Conservation (phyloP, 2,797 vertebrate genomes). For the Anabas testudineus region DNA sequence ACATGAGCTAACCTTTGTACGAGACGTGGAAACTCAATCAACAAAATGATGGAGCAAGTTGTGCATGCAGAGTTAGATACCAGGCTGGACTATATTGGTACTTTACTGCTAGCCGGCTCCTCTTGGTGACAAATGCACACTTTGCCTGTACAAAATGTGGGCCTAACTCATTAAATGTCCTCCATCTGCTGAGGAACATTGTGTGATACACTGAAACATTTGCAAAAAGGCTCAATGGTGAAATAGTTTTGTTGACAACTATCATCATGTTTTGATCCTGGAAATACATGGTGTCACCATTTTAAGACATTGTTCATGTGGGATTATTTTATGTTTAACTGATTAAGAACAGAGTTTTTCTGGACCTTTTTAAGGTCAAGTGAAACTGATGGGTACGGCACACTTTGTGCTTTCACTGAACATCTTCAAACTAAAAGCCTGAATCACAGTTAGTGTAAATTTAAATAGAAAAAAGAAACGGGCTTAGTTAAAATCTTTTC, state of each 20-base stretch:
- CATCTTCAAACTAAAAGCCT: not conserved
- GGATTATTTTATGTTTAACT: not conserved
- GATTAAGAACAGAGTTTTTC: not conserved
- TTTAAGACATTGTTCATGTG: not conserved
- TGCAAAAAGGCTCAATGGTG: too few relatives aligned
- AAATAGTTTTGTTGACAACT: not conserved
- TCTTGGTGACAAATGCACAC: too few relatives aligned
- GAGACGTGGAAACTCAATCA: too few relatives aligned
- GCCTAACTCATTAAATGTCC: too few relatives aligned
- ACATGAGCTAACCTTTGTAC: not conserved
- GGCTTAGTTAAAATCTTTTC: slow-evolving; percentile 29
- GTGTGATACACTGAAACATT: too few relatives aligned
- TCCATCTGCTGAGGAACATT: too few relatives aligned
- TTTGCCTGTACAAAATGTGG: too few relatives aligned
- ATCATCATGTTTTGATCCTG: not conserved
- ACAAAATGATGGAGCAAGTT: not conserved
- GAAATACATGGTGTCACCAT: not conserved
- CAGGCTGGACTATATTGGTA: too few relatives aligned
- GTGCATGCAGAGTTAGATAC: too few relatives aligned
- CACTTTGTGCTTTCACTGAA: not conserved
- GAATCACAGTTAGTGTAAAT: slow-evolving; percentile 8
- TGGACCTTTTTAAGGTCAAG: not conserved
- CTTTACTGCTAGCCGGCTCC: too few relatives aligned
- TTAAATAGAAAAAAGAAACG: slow-evolving; percentile 12
- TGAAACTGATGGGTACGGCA: not conserved